These are phyloP conservation scores for Bombycilla garrulus DNA, from an alignment of 2,113 vertebrate species.

Conservation along the genomic window DNA sequence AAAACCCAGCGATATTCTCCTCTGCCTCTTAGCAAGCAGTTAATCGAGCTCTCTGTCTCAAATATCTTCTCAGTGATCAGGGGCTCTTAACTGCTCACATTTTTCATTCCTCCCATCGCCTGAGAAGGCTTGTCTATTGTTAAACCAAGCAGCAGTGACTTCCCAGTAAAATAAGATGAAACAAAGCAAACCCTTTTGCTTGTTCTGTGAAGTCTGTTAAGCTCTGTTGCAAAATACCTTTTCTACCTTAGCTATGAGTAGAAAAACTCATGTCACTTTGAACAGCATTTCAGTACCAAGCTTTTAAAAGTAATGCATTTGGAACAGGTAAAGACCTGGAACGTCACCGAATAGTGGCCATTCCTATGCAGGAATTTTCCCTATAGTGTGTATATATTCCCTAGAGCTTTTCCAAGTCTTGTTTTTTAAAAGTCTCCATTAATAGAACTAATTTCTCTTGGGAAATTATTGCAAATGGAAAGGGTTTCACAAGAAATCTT, in stretches of 20 bases:
- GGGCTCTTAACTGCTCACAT: slow-evolving; percentile 51
- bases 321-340: neutral
- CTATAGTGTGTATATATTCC: neutral
- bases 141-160: neutral
- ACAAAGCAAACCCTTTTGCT: neutral
- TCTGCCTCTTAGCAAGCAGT: slow-evolving; percentile 9
- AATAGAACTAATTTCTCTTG: neutral
- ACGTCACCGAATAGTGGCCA: neutral
- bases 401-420: neutral
- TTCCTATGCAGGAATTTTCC: neutral
- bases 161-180: neutral
- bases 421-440: neutral
- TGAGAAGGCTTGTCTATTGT: slow-evolving; percentile 16
- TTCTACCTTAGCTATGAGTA: neutral
- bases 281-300: neutral
- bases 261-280: neutral
- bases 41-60: slow-evolving; percentile 39
- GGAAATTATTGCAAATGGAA: neutral
- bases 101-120: slow-evolving; percentile 57
- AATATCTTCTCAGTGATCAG: slow-evolving; percentile 58
- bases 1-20: neutral
- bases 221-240: neutral
- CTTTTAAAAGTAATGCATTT: neutral
- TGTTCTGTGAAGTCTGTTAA: neutral
- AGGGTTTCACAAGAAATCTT: neutral